phyloP scores from a whole-genome alignment of 2,797 vertebrate species.

The Otolemur crassicaudatus region DNA sequence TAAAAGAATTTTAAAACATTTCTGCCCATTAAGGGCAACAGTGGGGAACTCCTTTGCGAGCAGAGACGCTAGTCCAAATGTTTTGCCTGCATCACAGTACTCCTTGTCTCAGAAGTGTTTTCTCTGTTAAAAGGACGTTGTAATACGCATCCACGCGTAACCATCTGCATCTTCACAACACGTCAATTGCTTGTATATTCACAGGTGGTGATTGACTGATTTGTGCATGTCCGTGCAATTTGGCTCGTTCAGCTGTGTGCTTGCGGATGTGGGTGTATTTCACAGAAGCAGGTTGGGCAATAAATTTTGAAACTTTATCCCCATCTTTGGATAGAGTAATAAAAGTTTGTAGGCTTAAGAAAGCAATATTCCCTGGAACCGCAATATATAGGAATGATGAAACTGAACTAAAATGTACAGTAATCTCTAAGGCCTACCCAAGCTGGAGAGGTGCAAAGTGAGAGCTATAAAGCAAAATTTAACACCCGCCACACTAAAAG shows the following conservation, averaged over 20 bases:
- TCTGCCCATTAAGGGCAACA: neutral
- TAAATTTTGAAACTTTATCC: slow-evolving; percentile 82
- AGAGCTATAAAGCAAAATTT: slow-evolving; percentile 78
- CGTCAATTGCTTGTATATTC: neutral
- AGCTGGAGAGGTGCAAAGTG: slow-evolving; percentile 74
- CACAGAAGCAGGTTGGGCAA: slow-evolving; percentile 62
- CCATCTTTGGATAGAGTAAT: slow-evolving; percentile 80
- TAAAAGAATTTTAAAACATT: slow-evolving; percentile 52
- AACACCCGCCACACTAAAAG: slow-evolving; percentile 75
- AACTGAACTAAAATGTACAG: slow-evolving; percentile 76
- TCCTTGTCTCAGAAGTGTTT: neutral
- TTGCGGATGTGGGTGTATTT: slow-evolving; percentile 45
- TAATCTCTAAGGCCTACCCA: slow-evolving; percentile 80
- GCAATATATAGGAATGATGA: slow-evolving; percentile 78
- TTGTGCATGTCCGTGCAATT: neutral
- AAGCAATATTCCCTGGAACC: slow-evolving; percentile 80
- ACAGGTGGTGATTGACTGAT: slow-evolving; percentile 52
- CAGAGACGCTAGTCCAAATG: neutral
- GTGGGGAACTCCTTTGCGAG: neutral
- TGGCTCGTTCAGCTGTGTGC: neutral
- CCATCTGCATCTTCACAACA: neutral
- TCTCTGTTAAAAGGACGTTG: slow-evolving; percentile 42
- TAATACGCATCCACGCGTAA: neutral
- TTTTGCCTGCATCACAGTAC: neutral
- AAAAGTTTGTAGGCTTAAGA: slow-evolving; percentile 84